A percentile compares a stretch with the other conserved stretches of the same genome.
These are phyloP conservation scores for Motacilla tschutschensis DNA, from an alignment of 2,113 vertebrate species.

Conservation along the genomic window DNA sequence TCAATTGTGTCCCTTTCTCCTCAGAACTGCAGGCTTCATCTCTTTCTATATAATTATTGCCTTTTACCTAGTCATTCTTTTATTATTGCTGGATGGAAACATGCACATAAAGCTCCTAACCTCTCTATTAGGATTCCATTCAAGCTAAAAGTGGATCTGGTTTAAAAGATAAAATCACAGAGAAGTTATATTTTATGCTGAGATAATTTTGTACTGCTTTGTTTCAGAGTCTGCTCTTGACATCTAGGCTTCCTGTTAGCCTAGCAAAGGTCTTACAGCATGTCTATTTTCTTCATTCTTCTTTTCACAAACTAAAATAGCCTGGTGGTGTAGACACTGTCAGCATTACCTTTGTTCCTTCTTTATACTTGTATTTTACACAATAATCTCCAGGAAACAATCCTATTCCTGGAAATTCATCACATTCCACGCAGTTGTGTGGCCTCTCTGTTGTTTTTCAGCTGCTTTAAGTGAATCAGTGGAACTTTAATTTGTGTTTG, in stretches of 20 bases:
- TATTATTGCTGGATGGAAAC: not conserved
- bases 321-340: not conserved
- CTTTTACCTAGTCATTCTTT: not conserved
- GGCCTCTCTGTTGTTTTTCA: conserved; percentile 7
- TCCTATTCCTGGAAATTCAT: conserved; percentile 46
- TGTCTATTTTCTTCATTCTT: conserved; percentile 23
- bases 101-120: not conserved
- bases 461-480: conserved; percentile 10
- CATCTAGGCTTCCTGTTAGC: not conserved
- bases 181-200: not conserved
- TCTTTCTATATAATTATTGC: not conserved
- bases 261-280: not conserved
- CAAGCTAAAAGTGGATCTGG: not conserved
- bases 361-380: conserved; percentile 8
- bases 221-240: conserved; percentile 17
- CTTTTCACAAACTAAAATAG: conserved; percentile 30
- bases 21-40: not conserved
- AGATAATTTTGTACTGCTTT: conserved; percentile 2
- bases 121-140: not conserved
- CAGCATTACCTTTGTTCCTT: conserved; percentile 33
- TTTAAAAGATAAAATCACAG: not conserved
- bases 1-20: not conserved
- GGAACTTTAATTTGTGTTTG: conserved; percentile 27
- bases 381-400: conserved; percentile 26
- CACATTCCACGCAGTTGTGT: conserved; percentile 4